Evolutionary conservation across 2,888 invertebrate species (phyloP).

Genomic region (Gerris lacustris): DNA sequence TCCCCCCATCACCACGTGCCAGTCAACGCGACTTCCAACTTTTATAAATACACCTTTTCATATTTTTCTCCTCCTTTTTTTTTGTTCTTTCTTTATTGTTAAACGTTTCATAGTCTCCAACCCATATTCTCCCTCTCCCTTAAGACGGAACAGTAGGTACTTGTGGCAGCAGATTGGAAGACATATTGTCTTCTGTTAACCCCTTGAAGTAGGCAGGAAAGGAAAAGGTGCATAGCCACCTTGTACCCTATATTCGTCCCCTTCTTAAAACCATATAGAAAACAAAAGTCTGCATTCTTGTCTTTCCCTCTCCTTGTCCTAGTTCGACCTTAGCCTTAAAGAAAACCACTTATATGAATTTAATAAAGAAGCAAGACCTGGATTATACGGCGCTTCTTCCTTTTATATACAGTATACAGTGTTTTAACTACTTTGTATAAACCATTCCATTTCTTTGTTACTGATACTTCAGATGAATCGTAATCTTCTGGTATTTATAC

Average conservation of each 20-base stretch:
- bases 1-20: background rate
- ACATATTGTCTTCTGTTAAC: constrained; percentile 1
- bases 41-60: too few relatives aligned
- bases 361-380: too few relatives aligned
- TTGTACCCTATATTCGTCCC: background rate
- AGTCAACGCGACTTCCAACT: background rate
- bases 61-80: too few relatives aligned
- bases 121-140: background rate
- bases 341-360: too few relatives aligned
- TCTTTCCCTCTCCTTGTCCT: too few relatives aligned
- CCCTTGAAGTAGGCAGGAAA: background rate
- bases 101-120: background rate
- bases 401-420: too few relatives aligned
- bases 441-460: too few relatives aligned
- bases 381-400: too few relatives aligned
- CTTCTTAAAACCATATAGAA: background rate
- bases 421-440: too few relatives aligned
- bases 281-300: background rate
- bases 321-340: too few relatives aligned
- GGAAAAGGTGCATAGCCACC: background rate
- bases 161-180: background rate
- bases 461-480: too few relatives aligned
- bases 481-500: too few relatives aligned
- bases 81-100: background rate
- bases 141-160: background rate